Base-by-base conservation (phyloP, 2,113 vertebrate genomes). In the Epinephelus lanceolatus region DNA sequence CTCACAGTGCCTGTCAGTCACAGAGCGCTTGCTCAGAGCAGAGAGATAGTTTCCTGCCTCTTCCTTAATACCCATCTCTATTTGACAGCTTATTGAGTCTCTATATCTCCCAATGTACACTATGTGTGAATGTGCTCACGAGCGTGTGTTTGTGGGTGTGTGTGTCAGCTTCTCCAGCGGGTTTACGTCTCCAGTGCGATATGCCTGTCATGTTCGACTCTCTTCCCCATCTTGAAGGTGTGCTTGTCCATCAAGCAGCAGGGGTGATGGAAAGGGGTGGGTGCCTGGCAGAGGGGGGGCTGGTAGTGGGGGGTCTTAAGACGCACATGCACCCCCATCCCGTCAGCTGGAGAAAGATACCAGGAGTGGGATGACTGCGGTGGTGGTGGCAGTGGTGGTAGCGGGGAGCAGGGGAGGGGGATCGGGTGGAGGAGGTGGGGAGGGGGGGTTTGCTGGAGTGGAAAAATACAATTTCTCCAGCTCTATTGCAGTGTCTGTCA, bases 31-130 rank as follows among this genome's bases (percentile, higher is more conserved):
- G 92, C 90, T 92, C 90, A 92, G 89, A 91, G 92, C 89, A 85
- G 81, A 76, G 90, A 90, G 90, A 93, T 90, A 94, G 91, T 94
- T 94, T 89, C 92, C 91, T 94, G 93, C 88, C 90, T 94, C 89
- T 91, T 92, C 90, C 89, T 94, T 95, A 95, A 95, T 94, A 94
- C 94, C 93, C 93, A 93, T 94, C 94, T 94, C 92, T 85, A 92
- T 92, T 94, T 95, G 94, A 95, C 92, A 94, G 93, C 91, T 94
- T 95, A 95, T 94, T 95, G 94, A 93, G 92, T 94, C 89, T 89
- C 90, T 92, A 81, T 93, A 91, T 94, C 92, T 92, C 84, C 81
- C 87, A 91, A 92, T 92, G 94, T 93, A 93, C 89, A 91, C 90
- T 89, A 82, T 83, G 87, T 89, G 89, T 59, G 88, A 87, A 65